phyloP scores from a whole-genome alignment of 2,888 invertebrate species.

The Creontiades dilutus region DNA sequence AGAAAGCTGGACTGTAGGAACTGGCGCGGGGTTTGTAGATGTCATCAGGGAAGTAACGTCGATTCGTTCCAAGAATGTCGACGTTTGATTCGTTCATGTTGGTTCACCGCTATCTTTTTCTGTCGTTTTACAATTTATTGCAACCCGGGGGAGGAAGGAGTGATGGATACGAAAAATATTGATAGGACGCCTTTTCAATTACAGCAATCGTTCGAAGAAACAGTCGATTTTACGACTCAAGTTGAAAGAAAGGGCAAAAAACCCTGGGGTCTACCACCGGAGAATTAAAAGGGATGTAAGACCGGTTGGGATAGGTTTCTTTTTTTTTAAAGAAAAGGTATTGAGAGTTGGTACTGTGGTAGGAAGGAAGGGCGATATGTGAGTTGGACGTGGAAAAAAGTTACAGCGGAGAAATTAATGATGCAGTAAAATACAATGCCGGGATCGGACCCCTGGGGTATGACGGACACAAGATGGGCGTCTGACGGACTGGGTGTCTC shows the following conservation, averaged over 20 bases:
- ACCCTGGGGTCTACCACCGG: slow-evolving; percentile 10
- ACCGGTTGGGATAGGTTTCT: slow-evolving; percentile 34
- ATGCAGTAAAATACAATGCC: slow-evolving; percentile 53
- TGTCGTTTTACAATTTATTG: not conserved
- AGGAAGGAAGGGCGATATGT: not conserved
- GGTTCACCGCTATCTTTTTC: not conserved
- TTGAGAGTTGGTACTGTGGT: not conserved
- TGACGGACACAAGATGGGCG: slow-evolving; percentile 30
- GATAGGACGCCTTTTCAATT: not conserved
- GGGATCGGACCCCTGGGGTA: slow-evolving; percentile 47
- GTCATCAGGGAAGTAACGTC: not conserved
- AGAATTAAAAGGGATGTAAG: slow-evolving; percentile 33
- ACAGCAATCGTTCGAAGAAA: not conserved
- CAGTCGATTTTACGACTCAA: slow-evolving; percentile 22
- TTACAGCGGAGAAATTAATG: slow-evolving; percentile 45
- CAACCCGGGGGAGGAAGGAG: not conserved
- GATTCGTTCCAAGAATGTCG: not conserved
- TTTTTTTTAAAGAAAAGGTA: too few relatives aligned
- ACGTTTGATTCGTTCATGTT: not conserved
- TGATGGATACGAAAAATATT: slow-evolving; percentile 16
- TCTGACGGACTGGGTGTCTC: not conserved
- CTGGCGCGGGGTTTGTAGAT: not conserved
- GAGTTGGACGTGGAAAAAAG: not conserved
- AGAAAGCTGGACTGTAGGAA: too few relatives aligned
- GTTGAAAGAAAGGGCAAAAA: slow-evolving; percentile 38